Conservation (phyloP, 53 echinoderm and acorn worm species). For the Stichopus horrens region DNA sequence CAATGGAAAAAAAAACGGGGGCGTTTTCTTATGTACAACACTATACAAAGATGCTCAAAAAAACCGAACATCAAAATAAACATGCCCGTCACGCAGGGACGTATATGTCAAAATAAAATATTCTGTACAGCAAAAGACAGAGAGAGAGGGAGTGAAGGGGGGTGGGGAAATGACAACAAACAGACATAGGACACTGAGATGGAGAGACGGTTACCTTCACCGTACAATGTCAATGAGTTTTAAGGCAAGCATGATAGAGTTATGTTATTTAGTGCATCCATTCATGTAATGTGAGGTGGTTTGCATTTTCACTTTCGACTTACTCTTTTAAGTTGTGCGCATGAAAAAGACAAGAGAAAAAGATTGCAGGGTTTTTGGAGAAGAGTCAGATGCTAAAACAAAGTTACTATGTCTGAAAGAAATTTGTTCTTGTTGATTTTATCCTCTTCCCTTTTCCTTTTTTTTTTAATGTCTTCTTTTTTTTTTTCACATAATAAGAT, state of each 20-base stretch:
- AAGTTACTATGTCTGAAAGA: too few relatives aligned
- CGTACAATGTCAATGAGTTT: not conserved
- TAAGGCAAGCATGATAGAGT: slow-evolving; percentile 23
- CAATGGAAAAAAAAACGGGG: too few relatives aligned
- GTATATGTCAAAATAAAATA: not conserved
- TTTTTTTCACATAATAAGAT: too few relatives aligned
- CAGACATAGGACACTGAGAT: too few relatives aligned
- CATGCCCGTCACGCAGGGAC: not conserved
- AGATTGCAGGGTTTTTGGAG: too few relatives aligned
- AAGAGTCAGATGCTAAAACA: too few relatives aligned
- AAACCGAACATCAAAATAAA: not conserved
- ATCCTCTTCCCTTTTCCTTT: too few relatives aligned
- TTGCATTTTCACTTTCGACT: too few relatives aligned
- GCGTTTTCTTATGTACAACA: slow-evolving; percentile 5
- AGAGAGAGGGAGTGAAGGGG: not conserved
- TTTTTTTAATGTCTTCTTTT: too few relatives aligned
- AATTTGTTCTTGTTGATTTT: too few relatives aligned
- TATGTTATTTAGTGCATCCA: slow-evolving; percentile 7
- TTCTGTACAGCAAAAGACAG: slow-evolving; percentile 11
- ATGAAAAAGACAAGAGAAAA: too few relatives aligned
- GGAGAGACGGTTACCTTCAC: not conserved
- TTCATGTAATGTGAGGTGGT: not conserved
- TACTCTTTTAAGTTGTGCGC: too few relatives aligned
- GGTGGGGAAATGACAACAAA: not conserved
- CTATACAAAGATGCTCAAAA: not conserved